A percentile compares a stretch with the other conserved stretches of the same genome.
phyloP scores from a whole-genome alignment of 1,140 invertebrate species.

The Dendroctonus valens region DNA sequence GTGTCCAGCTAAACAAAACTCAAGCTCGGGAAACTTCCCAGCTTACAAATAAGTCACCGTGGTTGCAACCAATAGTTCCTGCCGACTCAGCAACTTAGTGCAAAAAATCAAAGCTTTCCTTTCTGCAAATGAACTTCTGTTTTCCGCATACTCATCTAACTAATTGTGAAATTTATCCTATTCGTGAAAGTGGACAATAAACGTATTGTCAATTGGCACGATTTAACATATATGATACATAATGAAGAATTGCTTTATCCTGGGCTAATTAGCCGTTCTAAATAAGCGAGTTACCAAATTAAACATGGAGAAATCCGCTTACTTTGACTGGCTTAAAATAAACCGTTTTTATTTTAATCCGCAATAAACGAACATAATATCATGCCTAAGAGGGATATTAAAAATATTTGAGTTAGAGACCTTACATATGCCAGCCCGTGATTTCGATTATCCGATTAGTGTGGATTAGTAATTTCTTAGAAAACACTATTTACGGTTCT shows the following conservation, averaged over 20 bases:
- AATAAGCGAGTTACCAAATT: constrained; percentile 4
- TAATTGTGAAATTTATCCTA: too few species aligned
- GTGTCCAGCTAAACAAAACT: too few species aligned
- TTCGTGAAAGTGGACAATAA: too few species aligned
- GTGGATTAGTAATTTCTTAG: constrained; percentile 14
- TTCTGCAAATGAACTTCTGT: too few species aligned
- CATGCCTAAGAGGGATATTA: constrained; percentile 5
- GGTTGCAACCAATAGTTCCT: too few species aligned
- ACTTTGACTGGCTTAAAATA: constrained; percentile 12
- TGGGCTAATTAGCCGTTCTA: not conserved
- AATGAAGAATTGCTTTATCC: not conserved
- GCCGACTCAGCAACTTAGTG: too few species aligned
- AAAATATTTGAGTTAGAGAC: constrained; percentile 13
- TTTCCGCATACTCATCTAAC: too few species aligned
- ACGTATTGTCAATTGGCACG: too few species aligned
- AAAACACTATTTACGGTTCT: constrained; percentile 11
- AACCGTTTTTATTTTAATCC: constrained; percentile 18
- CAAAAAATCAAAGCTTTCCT: too few species aligned
- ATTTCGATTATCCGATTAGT: constrained; percentile 15
- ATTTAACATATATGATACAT: too few species aligned
- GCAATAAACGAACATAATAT: constrained; percentile 6
- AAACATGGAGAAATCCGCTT: not conserved
- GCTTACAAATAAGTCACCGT: too few species aligned
- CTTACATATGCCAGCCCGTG: constrained; percentile 12
- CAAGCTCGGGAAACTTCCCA: too few species aligned